Evolutionary conservation across 2,113 vertebrate genomes (phyloP), one percentile per base, ranked within the genome.

Genomic region (Myiopsitta monachus): DNA sequence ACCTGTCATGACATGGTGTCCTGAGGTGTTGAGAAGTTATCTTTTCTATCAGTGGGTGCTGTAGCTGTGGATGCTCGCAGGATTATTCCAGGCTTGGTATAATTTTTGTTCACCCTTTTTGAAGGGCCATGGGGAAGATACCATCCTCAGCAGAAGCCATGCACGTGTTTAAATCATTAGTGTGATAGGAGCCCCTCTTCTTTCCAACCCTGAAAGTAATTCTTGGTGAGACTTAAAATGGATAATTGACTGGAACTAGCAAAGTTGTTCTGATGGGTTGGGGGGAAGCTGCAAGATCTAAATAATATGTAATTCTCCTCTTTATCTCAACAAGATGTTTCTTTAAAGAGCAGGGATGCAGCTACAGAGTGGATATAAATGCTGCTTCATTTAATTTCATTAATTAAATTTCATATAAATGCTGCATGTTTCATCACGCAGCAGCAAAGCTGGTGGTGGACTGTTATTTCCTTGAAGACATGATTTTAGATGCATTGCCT

Each of bases 161-260:
- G 16, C 18, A 1, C 7, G 0, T 1, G 7, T 61, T 87, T 11
- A 7, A 46, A 30, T 11, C 6, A 1, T 17, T 24, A 33, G 6
- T 2, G 14, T 8, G 36, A 17, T 7, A 13, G 2, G 3, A 67
- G 27, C 13, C 41, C 23, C 30, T 62, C 23, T 59, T 36, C 41
- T 78, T 70, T 38, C 55, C 36, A 38, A 4, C 30, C 31, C n/a
- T 24, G 14, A 27, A 63, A 27, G 14, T 33, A n/a, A 43, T 38
- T 76, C 49, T 51, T 49, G 12, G 17, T 44, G 59, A 61, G 64
- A 51, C 30, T 85, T 70, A 14, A 62, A 47, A 47, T 27, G 46
- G 79, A 13, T 38, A 43, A 69, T 69, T 61, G 47, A 24, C n/a
- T 84, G 82, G 17, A 78, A 62, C 15, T 14, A 55, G 64, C 28